Evolutionary conservation across 2,113 vertebrate species (phyloP).

Genomic region (Protobothrops mucrosquamatus): DNA sequence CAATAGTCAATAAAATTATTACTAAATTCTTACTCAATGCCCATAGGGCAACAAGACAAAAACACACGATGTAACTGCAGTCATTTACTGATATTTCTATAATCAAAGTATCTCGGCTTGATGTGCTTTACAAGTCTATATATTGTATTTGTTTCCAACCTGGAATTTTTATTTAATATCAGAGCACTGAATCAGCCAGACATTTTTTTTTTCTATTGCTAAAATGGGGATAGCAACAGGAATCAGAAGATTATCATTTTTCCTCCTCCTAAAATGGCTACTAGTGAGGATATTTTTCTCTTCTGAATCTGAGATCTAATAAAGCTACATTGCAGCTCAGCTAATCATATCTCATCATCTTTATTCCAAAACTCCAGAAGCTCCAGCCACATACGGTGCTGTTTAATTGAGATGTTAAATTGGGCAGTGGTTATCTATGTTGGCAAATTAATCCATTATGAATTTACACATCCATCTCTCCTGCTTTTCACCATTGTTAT

Average conservation of each 20-base stretch:
- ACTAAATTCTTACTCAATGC: not conserved
- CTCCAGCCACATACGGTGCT: conserved; percentile 42
- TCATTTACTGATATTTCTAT: not conserved
- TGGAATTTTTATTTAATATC: conserved; percentile 42
- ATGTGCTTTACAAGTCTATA: conserved; percentile 20
- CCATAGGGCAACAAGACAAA: not conserved
- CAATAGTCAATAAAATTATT: conserved; percentile 29
- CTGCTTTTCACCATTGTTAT: conserved; percentile 22
- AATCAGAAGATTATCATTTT: conserved; percentile 21
- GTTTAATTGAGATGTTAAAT: conserved; percentile 58
- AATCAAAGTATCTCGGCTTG: conserved; percentile 22
- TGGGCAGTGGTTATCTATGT: conserved; percentile 40
- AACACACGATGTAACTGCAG: conserved; percentile 14
- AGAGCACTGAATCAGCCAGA: conserved; percentile 9
- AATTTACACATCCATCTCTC: conserved; percentile 38
- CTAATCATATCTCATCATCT: conserved; percentile 54
- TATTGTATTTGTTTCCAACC: not conserved
- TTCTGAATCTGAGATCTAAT: conserved; percentile 52
- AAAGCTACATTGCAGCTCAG: conserved; percentile 41
- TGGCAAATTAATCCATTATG: conserved; percentile 48
- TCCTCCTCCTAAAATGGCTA: conserved; percentile 37
- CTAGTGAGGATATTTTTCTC: conserved; percentile 49
- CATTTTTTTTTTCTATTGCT: conserved; percentile 30
- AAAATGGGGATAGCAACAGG: conserved; percentile 22
- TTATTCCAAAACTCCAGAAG: conserved; percentile 54